phyloP scores from a whole-genome alignment of 1,140 invertebrate genomes.

The Macrobrachium nipponense region DNA sequence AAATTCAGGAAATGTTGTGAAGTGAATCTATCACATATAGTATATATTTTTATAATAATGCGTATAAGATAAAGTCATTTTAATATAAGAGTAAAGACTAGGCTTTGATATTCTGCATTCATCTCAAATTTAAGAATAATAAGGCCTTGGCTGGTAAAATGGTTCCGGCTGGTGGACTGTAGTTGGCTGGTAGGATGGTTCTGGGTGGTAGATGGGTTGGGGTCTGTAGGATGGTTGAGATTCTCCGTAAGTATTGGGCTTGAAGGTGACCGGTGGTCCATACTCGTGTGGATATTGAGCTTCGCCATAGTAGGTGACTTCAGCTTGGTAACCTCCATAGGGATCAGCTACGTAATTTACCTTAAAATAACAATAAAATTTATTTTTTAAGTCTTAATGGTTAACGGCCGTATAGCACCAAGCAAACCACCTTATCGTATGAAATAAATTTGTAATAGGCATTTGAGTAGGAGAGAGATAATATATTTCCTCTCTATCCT shows the following conservation, averaged over 20 bases:
- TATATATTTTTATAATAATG: neutral
- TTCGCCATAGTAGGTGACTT: slow-evolving; percentile 54
- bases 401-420: neutral
- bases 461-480: too few relatives aligned
- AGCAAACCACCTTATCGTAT: neutral
- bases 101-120: too few relatives aligned
- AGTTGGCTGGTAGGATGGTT: slow-evolving; percentile 9
- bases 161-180: neutral
- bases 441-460: too few relatives aligned
- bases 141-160: neutral
- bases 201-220: slow-evolving; percentile 21
- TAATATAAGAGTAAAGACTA: too few relatives aligned
- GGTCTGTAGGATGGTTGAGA: neutral
- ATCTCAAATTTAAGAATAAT: neutral
- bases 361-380: neutral
- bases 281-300: slow-evolving; percentile 42
- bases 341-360: slow-evolving; percentile 65
- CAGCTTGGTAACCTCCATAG: slow-evolving; percentile 63
- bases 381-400: neutral
- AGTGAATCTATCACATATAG: neutral
- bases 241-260: slow-evolving; percentile 14
- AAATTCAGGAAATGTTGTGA: neutral
- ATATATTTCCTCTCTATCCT: too few relatives aligned
- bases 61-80: neutral
- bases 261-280: slow-evolving; percentile 30